Evolutionary conservation across 2,888 invertebrate species (phyloP).

Genomic region (Pinctada fucata): DNA sequence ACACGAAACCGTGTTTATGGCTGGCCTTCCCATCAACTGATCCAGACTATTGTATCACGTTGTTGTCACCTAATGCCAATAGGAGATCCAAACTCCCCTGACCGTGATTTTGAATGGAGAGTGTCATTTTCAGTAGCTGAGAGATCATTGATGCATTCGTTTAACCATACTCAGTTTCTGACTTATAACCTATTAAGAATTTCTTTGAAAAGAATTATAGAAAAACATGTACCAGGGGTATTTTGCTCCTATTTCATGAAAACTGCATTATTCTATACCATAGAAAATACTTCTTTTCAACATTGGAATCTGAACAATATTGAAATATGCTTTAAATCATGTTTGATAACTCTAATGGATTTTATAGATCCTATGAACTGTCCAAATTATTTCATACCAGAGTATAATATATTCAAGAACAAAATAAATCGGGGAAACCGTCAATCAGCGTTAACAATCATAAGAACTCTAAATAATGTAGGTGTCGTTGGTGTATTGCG

Average conservation of each 20-base stretch:
- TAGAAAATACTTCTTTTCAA: conserved; percentile 26
- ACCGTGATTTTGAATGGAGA: conserved; percentile 35
- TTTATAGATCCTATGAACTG: conserved; percentile 10
- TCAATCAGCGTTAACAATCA: too few species aligned
- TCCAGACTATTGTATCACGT: conserved; percentile 10
- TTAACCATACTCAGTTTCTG: conserved; percentile 35
- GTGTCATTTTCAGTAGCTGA: conserved; percentile 36
- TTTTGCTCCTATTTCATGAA: conserved; percentile 43
- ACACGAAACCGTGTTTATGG: conserved; percentile 3
- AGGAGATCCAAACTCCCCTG: conserved; percentile 16
- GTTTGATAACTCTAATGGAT: neutral
- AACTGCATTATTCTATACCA: conserved; percentile 37
- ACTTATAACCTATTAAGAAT: conserved; percentile 34
- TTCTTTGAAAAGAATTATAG: conserved; percentile 27
- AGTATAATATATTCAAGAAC: conserved; percentile 32
- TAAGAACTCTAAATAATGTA: too few species aligned
- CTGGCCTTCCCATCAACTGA: conserved; percentile 13
- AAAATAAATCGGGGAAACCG: too few species aligned
- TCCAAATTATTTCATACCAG: conserved; percentile 37
- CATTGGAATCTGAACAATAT: conserved; percentile 31
- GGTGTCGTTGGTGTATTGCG: too few species aligned
- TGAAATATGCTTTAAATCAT: conserved; percentile 22
- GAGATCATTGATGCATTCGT: conserved; percentile 24
- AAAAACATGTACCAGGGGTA: conserved; percentile 14
- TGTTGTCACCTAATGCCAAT: conserved; percentile 36